Percentiles rank a stretch among this genome's conserved stretches.
phyloP scores from a whole-genome alignment of 2,888 invertebrate species.

The Pardosa pseudoannulata region DNA sequence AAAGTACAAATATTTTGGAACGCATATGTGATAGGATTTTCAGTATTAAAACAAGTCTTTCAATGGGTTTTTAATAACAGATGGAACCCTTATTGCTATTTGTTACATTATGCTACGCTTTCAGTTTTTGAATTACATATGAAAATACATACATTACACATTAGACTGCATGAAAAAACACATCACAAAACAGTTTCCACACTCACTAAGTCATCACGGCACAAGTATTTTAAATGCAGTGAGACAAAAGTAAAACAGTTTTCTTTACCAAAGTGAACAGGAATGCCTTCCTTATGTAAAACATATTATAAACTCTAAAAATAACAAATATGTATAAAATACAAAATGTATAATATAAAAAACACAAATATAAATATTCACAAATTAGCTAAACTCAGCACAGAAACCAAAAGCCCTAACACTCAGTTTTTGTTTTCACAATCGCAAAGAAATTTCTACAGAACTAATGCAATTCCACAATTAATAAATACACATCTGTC shows the following conservation, averaged over 20 bases:
- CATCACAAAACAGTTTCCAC: conserved; percentile 54
- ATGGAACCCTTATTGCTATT: conserved; percentile 58
- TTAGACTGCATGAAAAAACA: conserved; percentile 59
- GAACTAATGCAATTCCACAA: not conserved
- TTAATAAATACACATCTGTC: not conserved
- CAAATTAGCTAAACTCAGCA: conserved; percentile 13
- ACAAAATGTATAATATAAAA: conserved; percentile 22
- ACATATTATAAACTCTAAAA: conserved; percentile 46
- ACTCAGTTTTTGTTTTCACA: not conserved
- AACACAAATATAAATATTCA: conserved; percentile 23
- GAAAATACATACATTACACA: conserved; percentile 57
- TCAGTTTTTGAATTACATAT: conserved; percentile 43
- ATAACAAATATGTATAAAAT: conserved; percentile 29
- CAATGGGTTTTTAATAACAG: conserved; percentile 1
- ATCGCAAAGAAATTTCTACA: not conserved
- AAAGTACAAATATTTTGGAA: conserved; percentile 14
- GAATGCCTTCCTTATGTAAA: conserved; percentile 65
- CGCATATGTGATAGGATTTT: not conserved
- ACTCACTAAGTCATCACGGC: conserved; percentile 39
- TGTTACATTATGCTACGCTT: conserved; percentile 51
- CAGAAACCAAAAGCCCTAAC: conserved; percentile 12
- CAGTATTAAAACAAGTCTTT: not conserved
- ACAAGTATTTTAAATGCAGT: conserved; percentile 49
- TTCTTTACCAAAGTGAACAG: conserved; percentile 33
- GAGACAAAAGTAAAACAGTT: conserved; percentile 30